Evolutionary conservation across 2,113 vertebrate species (phyloP).

Genomic region (Electrona antarctica): DNA sequence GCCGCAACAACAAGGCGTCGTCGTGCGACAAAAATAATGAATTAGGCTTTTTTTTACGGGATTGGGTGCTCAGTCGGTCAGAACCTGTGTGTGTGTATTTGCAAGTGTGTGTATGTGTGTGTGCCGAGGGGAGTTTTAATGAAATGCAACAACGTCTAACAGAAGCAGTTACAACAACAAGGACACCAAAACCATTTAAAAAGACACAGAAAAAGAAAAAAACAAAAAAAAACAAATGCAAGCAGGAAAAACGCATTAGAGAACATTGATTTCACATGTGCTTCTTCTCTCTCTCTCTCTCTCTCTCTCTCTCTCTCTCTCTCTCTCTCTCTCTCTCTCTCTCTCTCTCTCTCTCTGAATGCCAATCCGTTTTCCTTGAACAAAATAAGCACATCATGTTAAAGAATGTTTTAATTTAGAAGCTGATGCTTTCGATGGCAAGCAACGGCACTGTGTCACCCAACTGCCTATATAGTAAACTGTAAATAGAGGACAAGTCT

Average conservation of each 20-base stretch:
- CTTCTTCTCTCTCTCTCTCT: slow-evolving; percentile 23
- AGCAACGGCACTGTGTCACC: slow-evolving; percentile 32
- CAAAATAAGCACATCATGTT: slow-evolving; percentile 33
- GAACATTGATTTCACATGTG: slow-evolving; percentile 21
- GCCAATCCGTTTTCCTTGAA: slow-evolving; percentile 54
- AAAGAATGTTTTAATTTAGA: slow-evolving; percentile 33
- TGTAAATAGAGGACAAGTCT: slow-evolving; percentile 66
- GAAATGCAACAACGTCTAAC: slow-evolving; percentile 42
- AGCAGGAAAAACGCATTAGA: slow-evolving; percentile 37
- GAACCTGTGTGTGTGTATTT: slow-evolving; percentile 15
- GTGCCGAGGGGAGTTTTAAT: slow-evolving; percentile 53
- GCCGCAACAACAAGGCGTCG: too few species aligned
- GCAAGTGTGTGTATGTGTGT: slow-evolving; percentile 41
- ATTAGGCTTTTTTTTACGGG: too few species aligned
- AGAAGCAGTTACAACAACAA: slow-evolving; percentile 53
- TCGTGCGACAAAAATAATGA: too few species aligned
- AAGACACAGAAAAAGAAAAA: slow-evolving; percentile 15
- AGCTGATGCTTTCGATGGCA: slow-evolving; percentile 50
- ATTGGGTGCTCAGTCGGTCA: too few species aligned
- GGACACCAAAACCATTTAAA: slow-evolving; percentile 24
- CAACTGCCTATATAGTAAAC: slow-evolving; percentile 40
- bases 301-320: not conserved
- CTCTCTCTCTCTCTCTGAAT: slow-evolving; percentile 37
- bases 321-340: slow-evolving; percentile 12
- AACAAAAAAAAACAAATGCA: not conserved